Base-by-base conservation (phyloP, 2,113 vertebrate genomes). In the Rhea pennata region DNA sequence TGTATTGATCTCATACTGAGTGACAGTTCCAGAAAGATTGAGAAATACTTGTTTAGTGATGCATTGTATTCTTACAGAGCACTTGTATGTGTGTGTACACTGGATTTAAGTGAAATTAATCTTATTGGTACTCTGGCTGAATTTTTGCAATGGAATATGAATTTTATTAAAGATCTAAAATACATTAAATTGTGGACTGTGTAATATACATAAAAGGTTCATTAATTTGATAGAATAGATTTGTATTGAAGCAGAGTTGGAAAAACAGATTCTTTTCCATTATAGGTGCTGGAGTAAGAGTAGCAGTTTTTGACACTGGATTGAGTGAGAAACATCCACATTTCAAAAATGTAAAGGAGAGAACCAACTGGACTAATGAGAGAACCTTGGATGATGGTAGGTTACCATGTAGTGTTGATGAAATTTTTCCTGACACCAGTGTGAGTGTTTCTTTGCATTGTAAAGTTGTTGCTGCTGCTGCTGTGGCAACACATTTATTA, bases 361-460 rank as follows among this genome's bases (percentile, higher is more conserved):
- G 99, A 94, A 99, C 99, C 94, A 99, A 99, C 98, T 99, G 99
- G 99, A 99, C 99, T 62, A 99, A 99, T 19, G 99, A 99, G 94
- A 99, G 99, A 94, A 99, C 99, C 4, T 98, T 99, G 96, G 99
- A 99, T 64, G 99, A 99, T 0, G 99, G 99, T 99, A 92, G 98
- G 98, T 95, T 64, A n/a, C 61, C 66, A 13, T 58, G 39, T 20
- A 42, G 12, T 6, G 0, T 24, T 40, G 26, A 5, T n/a, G 27
- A 71, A 50, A 0, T 67, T 84, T 0, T 36, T 73, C 3, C 15
- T 84, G 54, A 40, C 4, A 3, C 12, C 22, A 24, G 4, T 2
- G 2, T 64, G 12, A 12, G 12, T 70, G 70, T 29, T 53, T 3
- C 51, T 15, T 33, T 67, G 6, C 22, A 3, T 26, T 53, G 36